Evolutionary conservation across 2,888 invertebrate genomes (phyloP), one percentile per base, ranked within the genome.

Genomic region (Trypoxylon attenuatum): DNA sequence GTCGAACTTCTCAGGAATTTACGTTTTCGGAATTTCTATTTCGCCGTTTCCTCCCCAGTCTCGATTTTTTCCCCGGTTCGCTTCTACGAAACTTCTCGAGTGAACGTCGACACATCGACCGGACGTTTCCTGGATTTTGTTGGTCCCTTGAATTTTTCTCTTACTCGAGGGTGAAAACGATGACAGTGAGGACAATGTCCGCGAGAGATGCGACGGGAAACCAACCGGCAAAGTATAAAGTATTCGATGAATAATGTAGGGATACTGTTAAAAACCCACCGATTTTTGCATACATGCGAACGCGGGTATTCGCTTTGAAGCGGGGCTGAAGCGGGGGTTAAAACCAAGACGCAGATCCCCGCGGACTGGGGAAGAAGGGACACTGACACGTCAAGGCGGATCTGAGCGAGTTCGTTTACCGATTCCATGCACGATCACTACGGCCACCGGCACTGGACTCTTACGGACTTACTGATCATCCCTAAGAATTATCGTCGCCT

Each of bases 401-500:
- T 81, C 78, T 76, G 65, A 58, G 54, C 69, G 65, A 43, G 51
- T 52, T 33, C 38, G 70, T 69, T 82, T 72, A 52, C 33, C 63
- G 69, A 84, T 83, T 83, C 84, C 50, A 58, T 58, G 56, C 83
- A 78, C 81, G 79, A 63, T 41, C 45, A 41, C 23, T 59, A 64
- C 78, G 76, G 77, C 76, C 79, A 81, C 76, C 79, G 79, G 74
- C 77, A 76, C 67, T 79, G 76, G 77, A 84, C 83, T 83, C 80
- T 71, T 76, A 77, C 77, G 75, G 84, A 84, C 82, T 85, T 77
- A 33, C 78, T 83, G 83, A 83, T 84, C 77, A 76, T 71, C 65
- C 72, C 60, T 62, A 77, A 84, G 81, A 83, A 78, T 83, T 84
- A 84, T 83, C 63, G 78, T 78, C 72, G 76, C 72, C 77, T 77